A percentile compares a stretch with the other conserved stretches of the same genome.
phyloP scores from a whole-genome alignment of 2,888 invertebrate genomes.

The Leptura quadrifasciata region DNA sequence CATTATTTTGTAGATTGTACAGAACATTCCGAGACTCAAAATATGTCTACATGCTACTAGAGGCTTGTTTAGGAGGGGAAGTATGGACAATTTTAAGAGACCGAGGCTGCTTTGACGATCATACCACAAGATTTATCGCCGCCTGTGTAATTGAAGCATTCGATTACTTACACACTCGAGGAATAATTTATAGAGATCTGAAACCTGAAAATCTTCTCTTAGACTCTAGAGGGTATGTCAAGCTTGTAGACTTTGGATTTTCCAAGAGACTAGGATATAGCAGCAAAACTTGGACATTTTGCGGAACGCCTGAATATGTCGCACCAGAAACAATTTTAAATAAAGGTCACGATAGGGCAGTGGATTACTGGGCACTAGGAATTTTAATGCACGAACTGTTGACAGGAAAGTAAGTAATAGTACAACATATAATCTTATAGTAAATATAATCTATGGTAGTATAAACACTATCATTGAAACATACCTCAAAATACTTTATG shows the following conservation, averaged over 20 bases:
- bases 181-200: conserved; percentile 79
- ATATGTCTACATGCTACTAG: conserved; percentile 84
- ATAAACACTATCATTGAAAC: no score
- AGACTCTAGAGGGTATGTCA: conserved; percentile 79
- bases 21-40: conserved; percentile 82
- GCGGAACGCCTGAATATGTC: conserved; percentile 81
- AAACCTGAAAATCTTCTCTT: conserved; percentile 84
- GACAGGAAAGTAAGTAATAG: conserved; percentile 79
- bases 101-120: conserved; percentile 79
- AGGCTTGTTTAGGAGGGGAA: conserved; percentile 84
- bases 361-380: conserved; percentile 84
- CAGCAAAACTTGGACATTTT: conserved; percentile 85
- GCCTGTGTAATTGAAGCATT: conserved; percentile 84
- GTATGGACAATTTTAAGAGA: conserved; percentile 84
- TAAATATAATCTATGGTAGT: no score
- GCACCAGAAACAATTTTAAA: conserved; percentile 82
- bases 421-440: neutral
- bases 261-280: conserved; percentile 80
- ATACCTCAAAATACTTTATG: no score
- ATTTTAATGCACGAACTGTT: conserved; percentile 81
- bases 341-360: conserved; percentile 83
- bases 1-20: conserved; percentile 75
- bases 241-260: conserved; percentile 83
- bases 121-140: conserved; percentile 80
- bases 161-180: conserved; percentile 80